Conservation (phyloP, 2,797 vertebrate species). For the Atherinosoma microstoma region DNA sequence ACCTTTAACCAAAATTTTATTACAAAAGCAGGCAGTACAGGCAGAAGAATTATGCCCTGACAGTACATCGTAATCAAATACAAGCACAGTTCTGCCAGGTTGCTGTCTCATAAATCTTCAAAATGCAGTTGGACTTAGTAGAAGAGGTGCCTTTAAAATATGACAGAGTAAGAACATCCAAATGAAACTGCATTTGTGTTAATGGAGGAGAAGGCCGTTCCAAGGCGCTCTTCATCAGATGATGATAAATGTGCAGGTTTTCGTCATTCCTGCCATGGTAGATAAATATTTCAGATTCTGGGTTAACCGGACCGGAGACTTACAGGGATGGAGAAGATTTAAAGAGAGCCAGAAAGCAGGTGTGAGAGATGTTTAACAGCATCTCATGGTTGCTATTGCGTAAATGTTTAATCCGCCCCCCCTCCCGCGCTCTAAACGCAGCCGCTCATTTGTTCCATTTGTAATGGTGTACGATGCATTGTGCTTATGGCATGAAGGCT, state of each 20-base stretch:
- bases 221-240: neutral
- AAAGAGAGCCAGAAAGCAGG: conserved; percentile 13
- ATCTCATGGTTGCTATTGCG: conserved; percentile 21
- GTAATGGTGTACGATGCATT: conserved; percentile 23
- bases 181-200: conserved; percentile 21
- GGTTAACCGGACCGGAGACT: conserved; percentile 30
- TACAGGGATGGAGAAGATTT: conserved; percentile 4
- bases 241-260: conserved; percentile 28
- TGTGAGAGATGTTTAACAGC: conserved; percentile 23
- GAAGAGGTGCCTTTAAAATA: conserved; percentile 46
- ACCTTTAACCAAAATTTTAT: conserved; percentile 25
- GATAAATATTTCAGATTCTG: conserved; percentile 49
- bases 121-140: conserved; percentile 8
- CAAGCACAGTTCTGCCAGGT: conserved; percentile 13
- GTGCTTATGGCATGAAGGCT: conserved; percentile 19
- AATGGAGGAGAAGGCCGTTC: conserved; percentile 31
- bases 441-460: conserved; percentile 32
- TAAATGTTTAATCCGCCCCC: conserved; percentile 35
- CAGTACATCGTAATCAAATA: conserved; percentile 20
- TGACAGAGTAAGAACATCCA: conserved; percentile 25
- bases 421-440: neutral
- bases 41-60: conserved; percentile 28
- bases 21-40: conserved; percentile 20
- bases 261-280: conserved; percentile 29
- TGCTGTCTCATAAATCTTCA: conserved; percentile 29